A percentile compares a stretch with the other conserved stretches of the same genome.
phyloP scores from a whole-genome alignment of 1,140 invertebrate species.

The Penaeus vannamei region DNA sequence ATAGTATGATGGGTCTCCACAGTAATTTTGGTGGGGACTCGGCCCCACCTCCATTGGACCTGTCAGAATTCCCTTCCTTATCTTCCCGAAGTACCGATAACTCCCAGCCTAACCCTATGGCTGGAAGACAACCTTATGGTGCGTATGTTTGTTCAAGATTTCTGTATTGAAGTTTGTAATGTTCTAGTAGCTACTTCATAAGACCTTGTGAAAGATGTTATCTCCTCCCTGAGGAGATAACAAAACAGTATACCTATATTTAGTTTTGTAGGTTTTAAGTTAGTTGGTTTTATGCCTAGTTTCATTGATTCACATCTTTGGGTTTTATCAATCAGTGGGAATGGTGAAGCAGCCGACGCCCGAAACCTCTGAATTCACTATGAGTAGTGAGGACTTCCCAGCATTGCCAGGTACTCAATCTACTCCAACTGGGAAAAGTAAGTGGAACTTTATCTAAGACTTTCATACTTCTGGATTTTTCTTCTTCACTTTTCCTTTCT shows the following conservation, averaged over 20 bases:
- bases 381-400: conserved; percentile 98
- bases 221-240: no score
- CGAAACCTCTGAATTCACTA: conserved; percentile 94
- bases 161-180: background rate
- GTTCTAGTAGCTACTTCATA: no score
- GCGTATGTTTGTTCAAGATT: background rate
- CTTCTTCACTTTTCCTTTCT: no score
- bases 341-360: conserved; percentile 96
- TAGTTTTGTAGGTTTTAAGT: no score
- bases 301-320: background rate
- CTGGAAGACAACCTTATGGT: conserved; percentile 63
- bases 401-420: conserved; percentile 83
- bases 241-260: no score
- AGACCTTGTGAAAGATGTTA: no score
- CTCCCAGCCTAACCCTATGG: conserved; percentile 61
- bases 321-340: conserved; percentile 81
- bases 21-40: conserved; percentile 63
- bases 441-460: conserved; percentile 11
- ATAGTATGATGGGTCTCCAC: conserved; percentile 60
- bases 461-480: no score
- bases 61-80: conserved; percentile 71
- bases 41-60: conserved; percentile 69
- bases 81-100: conserved; percentile 59
- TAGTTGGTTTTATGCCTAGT: no score
- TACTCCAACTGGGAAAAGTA: conserved; percentile 61